These are phyloP conservation scores for Pardosa pseudoannulata DNA, from an alignment of 2,888 invertebrate species.

Conservation along the genomic window DNA sequence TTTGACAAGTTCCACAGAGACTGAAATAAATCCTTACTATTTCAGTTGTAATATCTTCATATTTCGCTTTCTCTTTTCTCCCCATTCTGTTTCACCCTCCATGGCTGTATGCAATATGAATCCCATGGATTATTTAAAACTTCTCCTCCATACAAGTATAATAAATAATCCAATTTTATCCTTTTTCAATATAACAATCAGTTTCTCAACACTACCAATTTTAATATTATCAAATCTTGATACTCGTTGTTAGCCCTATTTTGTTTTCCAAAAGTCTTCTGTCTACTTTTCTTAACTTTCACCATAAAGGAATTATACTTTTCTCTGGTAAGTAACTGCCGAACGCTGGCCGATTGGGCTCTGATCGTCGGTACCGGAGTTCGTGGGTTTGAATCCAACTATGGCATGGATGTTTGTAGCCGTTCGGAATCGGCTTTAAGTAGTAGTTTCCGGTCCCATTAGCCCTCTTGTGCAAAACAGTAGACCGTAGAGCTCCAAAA, in stretches of 20 bases:
- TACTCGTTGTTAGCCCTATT: slow-evolving; percentile 24
- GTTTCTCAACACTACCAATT: slow-evolving; percentile 30
- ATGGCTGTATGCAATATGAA: slow-evolving; percentile 24
- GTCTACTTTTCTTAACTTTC: slow-evolving; percentile 18
- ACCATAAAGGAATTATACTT: background rate
- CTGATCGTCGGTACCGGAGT: too few species aligned
- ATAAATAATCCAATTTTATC: slow-evolving; percentile 17
- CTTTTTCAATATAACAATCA: background rate
- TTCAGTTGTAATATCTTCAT: slow-evolving; percentile 26
- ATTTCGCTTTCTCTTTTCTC: background rate
- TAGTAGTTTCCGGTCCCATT: too few species aligned
- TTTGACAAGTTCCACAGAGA: too few species aligned
- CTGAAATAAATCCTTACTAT: background rate
- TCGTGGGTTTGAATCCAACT: too few species aligned
- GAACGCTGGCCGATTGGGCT: too few species aligned
- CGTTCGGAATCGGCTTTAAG: too few species aligned
- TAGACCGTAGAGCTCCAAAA: too few species aligned
- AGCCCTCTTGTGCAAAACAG: too few species aligned
- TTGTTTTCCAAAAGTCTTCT: slow-evolving; percentile 10
- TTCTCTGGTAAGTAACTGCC: slow-evolving; percentile 26
- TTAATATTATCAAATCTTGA: slow-evolving; percentile 33
- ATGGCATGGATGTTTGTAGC: too few species aligned
- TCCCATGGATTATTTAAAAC: slow-evolving; percentile 30
- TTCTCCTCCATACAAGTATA: slow-evolving; percentile 32
- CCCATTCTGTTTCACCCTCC: slow-evolving; percentile 21